Evolutionary conservation across 92 coral and sea anemone species (phyloP), one percentile per base, ranked within the genome.

Genomic region (Phymanthus crucifer): DNA sequence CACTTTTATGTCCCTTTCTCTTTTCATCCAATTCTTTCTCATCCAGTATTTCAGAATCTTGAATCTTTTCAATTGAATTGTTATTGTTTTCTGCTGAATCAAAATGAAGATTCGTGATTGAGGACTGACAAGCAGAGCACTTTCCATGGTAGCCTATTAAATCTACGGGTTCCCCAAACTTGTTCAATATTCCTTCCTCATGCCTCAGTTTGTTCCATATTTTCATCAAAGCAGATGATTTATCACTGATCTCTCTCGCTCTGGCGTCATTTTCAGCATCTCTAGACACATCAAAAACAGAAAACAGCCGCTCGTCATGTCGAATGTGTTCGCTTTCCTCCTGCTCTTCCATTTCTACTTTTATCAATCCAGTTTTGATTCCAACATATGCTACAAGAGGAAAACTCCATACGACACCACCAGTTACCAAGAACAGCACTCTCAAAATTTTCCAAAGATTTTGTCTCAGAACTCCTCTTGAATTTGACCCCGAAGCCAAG

Each of bases 141-240:
- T 48, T 75, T 48, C 87, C 84, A 32, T 82, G 90, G 71, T 77
- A 90, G 1, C 98, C 98, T 78, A 90, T 84, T 40, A 93, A 66
- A 19, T 76, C 73, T 36, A 95, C 93, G 50, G 97, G 93, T 23
- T 90, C 58, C 1, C 98, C 98, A 82, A 95, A 95, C 61, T 84
- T 88, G 32, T 82, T 86, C 54, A 82, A 56, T 21, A 95, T 66
- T 36, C 91, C 89, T 69, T 93, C 95, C 57, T 95, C 98, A 12
- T 38, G 43, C 24, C 76, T 85, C 32, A 95, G 85, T 78, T 90
- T 93, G 38, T 76, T 61, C 98, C 95, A 93, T 32, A 89, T 69
- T 12, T 70, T 47, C 40, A 73, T 77, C 2, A 93, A 56, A 35
- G 98, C 98, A 43, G 75, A 37, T 3, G 82, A 77, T 66, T 95